Base-by-base conservation (phyloP, 1,140 invertebrate genomes). In the Caerostris darwini region DNA sequence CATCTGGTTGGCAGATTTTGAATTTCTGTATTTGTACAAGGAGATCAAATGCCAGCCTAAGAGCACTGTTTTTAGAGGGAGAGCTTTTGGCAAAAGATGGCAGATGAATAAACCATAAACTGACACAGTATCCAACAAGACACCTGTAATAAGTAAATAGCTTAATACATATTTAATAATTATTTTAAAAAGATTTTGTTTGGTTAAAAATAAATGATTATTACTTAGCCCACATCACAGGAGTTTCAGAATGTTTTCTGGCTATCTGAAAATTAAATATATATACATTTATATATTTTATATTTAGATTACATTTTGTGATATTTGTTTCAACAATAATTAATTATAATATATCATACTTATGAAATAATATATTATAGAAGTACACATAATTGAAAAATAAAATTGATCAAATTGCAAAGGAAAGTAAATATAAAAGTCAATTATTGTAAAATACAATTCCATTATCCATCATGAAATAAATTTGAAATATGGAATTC, bases 81-180 rank as follows among this genome's bases (percentile, higher is more conserved):
- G 96, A 97, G 57, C 94, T 95, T 90, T 94, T 92, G 92, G 98
- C 96, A 95, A 97, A 97, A 86, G 98, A 97, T 10, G 99, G 98
- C 94, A 99, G 97, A 95, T 99, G 98, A 95, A 99, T 97, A 96
- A 99, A 99, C 97, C 99, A 99, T n/a, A 99, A 96, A 93, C 99
- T 99, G 96, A 96, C 97, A 95, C 96, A 96, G 95, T 97, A 97
- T 94, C 96, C 96, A 19, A 97, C 95, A 7, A 97, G 94, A 95
- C 96, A 97, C 94, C 95, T 96, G 92, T 3, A 94, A 82, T 77
- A 19, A 77, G 50, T 5, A 77, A 77, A 19, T 77, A 77, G 19
- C 19, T 7, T 6, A 19, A 19, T 53, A 10, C 19, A 8, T 77
- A 34, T 77, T 77, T 34, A 77, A 10, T 34, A 34, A 77, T 64